Base-by-base conservation (phyloP, 1,140 invertebrate genomes). In the Drosophila cardini region DNA sequence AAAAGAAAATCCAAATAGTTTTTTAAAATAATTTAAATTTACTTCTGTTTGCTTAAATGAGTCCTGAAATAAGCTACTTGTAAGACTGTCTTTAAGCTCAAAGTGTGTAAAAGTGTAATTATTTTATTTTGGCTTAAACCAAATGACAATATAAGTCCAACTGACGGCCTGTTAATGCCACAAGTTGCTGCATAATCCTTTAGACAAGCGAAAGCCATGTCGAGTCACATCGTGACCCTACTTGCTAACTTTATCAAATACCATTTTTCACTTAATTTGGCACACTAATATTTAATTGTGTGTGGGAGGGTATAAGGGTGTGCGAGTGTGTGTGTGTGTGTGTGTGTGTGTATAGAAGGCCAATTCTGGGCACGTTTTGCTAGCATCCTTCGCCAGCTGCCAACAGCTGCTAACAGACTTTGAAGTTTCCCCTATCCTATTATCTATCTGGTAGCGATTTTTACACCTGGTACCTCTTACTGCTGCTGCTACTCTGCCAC, bases 221-320 rank as follows among this genome's bases (percentile, higher is more conserved):
- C 21, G 6, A 42, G 15, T 13, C 16, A 56, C 48, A 26, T 26
- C 18, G 40, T 53, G 16, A 46, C 8, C 18, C 50, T 26, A 32
- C 26, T 40, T 40, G 46, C 42, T 13, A 15, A 18, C 16, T 32
- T 43, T 57, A 58, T 57, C 62, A 79, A 76, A 74, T 75, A 56
- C 32, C 64, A 76, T 79, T 87, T 87, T 87, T 83, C 84, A 87
- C 83, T 80, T 82, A 87, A 87, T 87, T 80, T 82, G 52, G 57
- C 76, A 71, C 83, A 80, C 89, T 89, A 83, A 87, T 87, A 89
- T 87, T 87, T 87, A 83, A 89, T 80, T 89, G 76, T 82, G 64
- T 65, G 62, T 55, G 72, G 71, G 56, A 48, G 57, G 26, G 52
- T 76, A 40, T 56, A n/a, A n/a, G 16, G 11, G 13, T 36, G 34